Base-by-base conservation (phyloP, 2,888 invertebrate genomes). In the Nemapogon koenigi region DNA sequence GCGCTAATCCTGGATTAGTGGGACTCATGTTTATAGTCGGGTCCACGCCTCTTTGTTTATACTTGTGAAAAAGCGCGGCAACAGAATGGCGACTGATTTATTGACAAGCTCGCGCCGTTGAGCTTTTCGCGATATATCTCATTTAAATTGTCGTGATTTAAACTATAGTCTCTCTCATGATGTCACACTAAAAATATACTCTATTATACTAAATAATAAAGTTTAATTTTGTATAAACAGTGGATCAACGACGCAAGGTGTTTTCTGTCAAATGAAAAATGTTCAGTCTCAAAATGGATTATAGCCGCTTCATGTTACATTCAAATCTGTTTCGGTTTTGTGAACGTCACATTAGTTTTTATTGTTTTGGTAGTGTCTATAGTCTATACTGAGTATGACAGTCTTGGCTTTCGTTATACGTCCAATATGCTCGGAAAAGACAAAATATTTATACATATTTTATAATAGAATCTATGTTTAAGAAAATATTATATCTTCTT, bases 21-120 rank as follows among this genome's bases (percentile, higher is more conserved):
- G 49, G 50, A 50, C 48, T 51, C 62, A 65, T 73, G 73, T 78
- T 76, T 78, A 76, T 69, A 62, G 47, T 53, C 17, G 52, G 53
- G 55, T 63, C 53, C 55, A 51, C 58, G 50, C 49, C 56, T 68
- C 67, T 73, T 72, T 68, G 70, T 72, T 66, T 69, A 59, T 57
- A 63, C 60, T 60, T 55, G 59, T 53, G 59, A 62, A 63, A 65
- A 68, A 62, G 61, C 61, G 61, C 62, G 64, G 56, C n/a, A 63
- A 65, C 65, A 70, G 69, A 59, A 71, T 67, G 64, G 63, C 59
- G 50, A 55, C 40, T 69, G 68, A 76, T 75, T 72, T 69, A 75
- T 62, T 46, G 42, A 47, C 49, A 55, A 54, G 53, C 51, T 54
- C 46, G 53, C 43, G 6, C 41, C 51, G 44, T 47, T 51, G 56